Percentiles rank a stretch among this genome's conserved stretches.
Conservation (phyloP, 1,140 invertebrate species). For the Tribolium castaneum region DNA sequence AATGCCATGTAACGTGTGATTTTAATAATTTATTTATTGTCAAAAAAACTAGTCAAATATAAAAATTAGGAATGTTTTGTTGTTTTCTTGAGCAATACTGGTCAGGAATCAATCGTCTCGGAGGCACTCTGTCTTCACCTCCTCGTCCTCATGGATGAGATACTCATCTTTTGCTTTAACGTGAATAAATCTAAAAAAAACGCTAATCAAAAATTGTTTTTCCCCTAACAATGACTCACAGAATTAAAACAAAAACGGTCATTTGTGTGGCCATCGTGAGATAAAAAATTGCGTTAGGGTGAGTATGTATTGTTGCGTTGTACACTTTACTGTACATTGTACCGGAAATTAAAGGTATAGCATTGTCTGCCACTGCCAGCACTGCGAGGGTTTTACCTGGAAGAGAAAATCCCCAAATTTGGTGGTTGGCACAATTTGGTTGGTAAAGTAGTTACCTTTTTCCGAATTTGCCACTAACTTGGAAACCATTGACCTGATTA, state of each 20-base stretch:
- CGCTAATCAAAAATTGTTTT: not conserved
- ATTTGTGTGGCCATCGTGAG: conserved; percentile 77
- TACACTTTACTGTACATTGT: conserved; percentile 78
- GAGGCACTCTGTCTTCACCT: not conserved
- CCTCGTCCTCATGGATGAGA: conserved; percentile 42
- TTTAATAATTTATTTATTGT: conserved; percentile 43
- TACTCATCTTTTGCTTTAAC: conserved; percentile 45
- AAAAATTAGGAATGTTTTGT: conserved; percentile 16
- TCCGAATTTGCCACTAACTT: conserved; percentile 76
- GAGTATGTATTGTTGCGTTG: conserved; percentile 70
- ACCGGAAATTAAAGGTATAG: conserved; percentile 77
- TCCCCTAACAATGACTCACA: conserved; percentile 63
- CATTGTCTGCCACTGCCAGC: conserved; percentile 80
- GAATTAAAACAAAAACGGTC: conserved; percentile 69
- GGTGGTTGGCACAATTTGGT: not conserved
- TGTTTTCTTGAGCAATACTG: conserved; percentile 19
- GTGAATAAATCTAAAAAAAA: conserved; percentile 53
- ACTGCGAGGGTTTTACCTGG: conserved; percentile 79
- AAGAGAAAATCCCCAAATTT: not conserved
- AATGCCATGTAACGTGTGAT: conserved; percentile 69
- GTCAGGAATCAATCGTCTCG: conserved; percentile 9
- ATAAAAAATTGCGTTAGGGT: conserved; percentile 73
- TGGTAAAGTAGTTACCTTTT: conserved; percentile 67
- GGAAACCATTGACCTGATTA: conserved; percentile 79
- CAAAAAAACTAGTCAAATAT: conserved; percentile 5